phyloP scores from a whole-genome alignment of 2,888 invertebrate species.

The Thereva unica region DNA sequence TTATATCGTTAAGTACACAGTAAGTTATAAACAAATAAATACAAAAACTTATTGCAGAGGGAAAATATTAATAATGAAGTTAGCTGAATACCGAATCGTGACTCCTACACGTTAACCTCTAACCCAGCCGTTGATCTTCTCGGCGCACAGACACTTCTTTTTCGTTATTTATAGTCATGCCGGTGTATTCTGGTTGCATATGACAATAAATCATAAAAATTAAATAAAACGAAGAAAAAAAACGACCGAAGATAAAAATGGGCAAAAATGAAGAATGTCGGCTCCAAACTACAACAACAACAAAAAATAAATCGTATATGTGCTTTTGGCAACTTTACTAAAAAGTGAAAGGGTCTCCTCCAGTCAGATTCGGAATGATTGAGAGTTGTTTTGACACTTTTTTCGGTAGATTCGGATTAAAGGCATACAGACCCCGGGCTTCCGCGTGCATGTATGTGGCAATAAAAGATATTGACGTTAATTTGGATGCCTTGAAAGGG shows the following conservation, averaged over 20 bases:
- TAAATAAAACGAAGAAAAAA: conserved; percentile 8
- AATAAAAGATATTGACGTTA: conserved; percentile 16
- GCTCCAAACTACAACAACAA: background rate
- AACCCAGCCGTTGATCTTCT: conserved; percentile 46
- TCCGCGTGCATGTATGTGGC: conserved; percentile 1
- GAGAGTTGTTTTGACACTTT: conserved; percentile 27
- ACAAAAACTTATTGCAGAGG: background rate
- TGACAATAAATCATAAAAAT: conserved; percentile 49
- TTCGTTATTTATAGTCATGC: conserved; percentile 52
- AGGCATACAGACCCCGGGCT: background rate
- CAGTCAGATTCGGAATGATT: conserved; percentile 1
- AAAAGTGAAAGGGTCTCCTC: conserved; percentile 28
- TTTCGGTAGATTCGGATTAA: conserved; percentile 16
- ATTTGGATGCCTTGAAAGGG: background rate
- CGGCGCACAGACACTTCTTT: conserved; percentile 18
- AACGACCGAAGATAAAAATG: background rate
- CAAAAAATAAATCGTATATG: background rate
- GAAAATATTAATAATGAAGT: conserved; percentile 31
- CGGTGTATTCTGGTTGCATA: conserved; percentile 52
- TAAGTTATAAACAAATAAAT: too few relatives aligned
- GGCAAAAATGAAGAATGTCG: background rate
- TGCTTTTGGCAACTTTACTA: background rate
- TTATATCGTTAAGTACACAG: too few relatives aligned
- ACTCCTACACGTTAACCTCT: conserved; percentile 58
- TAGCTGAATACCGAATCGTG: conserved; percentile 49